These are phyloP conservation scores for Megaptera novaeangliae DNA, from an alignment of 2,113 vertebrate species.

Conservation along the genomic window DNA sequence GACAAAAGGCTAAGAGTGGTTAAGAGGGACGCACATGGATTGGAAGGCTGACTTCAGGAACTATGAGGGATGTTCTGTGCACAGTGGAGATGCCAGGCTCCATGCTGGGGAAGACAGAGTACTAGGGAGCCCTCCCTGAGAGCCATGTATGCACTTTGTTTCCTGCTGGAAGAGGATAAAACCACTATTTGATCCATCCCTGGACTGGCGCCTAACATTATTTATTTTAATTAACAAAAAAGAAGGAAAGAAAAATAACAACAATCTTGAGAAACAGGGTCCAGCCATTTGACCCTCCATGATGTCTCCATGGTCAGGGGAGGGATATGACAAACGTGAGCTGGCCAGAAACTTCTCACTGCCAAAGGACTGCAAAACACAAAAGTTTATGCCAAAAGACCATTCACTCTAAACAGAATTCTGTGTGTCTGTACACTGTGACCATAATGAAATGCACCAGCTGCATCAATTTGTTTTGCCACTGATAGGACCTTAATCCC, in stretches of 20 bases:
- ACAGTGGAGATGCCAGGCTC: background rate
- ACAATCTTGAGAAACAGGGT: background rate
- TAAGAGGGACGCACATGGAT: fast-evolving
- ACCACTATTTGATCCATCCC: background rate
- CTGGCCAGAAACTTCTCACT: background rate
- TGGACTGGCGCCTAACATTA: background rate
- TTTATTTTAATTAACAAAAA: background rate
- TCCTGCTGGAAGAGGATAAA: background rate
- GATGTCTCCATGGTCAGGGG: background rate
- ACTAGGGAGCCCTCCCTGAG: background rate
- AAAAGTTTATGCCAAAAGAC: background rate
- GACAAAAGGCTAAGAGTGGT: background rate
- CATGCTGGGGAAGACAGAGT: no score
- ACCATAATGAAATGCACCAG: background rate
- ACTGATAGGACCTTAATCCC: background rate
- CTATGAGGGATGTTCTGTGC: background rate
- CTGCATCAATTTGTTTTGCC: background rate
- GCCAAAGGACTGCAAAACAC: background rate
- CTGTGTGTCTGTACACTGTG: background rate
- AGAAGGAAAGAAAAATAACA: background rate
- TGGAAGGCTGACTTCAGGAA: background rate
- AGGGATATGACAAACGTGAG: background rate
- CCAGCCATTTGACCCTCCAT: background rate
- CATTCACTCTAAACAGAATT: background rate
- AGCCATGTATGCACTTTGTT: background rate